phyloP scores from a whole-genome alignment of 2,113 vertebrate species.

The Marmota monax region DNA sequence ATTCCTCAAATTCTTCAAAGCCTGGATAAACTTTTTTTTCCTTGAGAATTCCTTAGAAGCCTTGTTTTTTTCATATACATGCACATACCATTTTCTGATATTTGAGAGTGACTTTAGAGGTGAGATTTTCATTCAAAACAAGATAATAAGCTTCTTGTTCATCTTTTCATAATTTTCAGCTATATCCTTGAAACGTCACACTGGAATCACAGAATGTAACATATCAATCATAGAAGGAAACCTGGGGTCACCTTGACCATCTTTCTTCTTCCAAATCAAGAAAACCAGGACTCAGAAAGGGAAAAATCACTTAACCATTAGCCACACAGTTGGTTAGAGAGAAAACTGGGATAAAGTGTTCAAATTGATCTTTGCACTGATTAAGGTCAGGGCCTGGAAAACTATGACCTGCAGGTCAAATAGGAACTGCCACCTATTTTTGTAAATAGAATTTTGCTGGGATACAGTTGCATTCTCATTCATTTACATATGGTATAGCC shows the following conservation, averaged over 20 bases:
- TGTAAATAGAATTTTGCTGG: constrained; percentile 19
- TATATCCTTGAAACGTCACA: neutral
- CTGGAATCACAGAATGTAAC: neutral
- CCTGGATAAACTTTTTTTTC: neutral
- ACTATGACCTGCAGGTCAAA: neutral
- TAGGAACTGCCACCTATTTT: neutral
- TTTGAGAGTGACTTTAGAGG: neutral
- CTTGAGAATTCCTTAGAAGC: neutral
- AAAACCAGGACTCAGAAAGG: neutral
- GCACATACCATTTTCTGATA: neutral
- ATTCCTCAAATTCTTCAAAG: neutral
- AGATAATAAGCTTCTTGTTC: neutral
- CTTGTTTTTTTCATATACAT: neutral
- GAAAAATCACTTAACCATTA: neutral
- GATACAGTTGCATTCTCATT: neutral
- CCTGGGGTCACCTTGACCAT: fast-evolving
- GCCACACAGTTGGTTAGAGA: neutral
- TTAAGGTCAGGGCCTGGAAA: neutral
- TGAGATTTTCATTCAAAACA: neutral
- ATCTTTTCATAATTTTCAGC: neutral
- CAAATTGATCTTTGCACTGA: neutral
- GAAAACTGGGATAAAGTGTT: neutral
- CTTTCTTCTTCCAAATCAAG: neutral
- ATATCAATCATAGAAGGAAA: neutral
- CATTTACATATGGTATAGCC: neutral